Percentiles rank a stretch among this genome's conserved stretches.
Evolutionary conservation across 2,888 invertebrate species (phyloP).

Genomic region (Tridacna crocea): DNA sequence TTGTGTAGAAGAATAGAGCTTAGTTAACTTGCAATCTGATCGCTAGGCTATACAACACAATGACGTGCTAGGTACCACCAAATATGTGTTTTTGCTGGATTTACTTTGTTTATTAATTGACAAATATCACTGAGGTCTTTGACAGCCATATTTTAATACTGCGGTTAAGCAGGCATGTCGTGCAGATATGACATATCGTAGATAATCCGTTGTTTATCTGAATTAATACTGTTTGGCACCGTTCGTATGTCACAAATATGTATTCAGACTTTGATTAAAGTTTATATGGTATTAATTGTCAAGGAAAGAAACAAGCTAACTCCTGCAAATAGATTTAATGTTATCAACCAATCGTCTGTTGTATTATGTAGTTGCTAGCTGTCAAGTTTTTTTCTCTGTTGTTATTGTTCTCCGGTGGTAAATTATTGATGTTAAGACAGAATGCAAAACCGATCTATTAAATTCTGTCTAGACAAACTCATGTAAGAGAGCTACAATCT

Average conservation of each 20-base stretch:
- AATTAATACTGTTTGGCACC: not conserved
- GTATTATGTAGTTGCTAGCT: too few relatives aligned
- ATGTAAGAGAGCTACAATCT: too few relatives aligned
- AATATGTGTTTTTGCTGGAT: constrained; percentile 3
- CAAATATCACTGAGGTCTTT: constrained; percentile 5
- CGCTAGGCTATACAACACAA: not conserved
- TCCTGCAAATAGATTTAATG: too few relatives aligned
- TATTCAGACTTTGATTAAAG: not conserved
- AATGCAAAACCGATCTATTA: too few relatives aligned
- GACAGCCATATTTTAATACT: constrained; percentile 10
- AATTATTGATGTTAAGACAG: too few relatives aligned
- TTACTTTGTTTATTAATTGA: constrained; percentile 10
- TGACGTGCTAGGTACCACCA: constrained; percentile 2
- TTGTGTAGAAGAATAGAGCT: constrained; percentile 4
- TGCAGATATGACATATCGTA: constrained; percentile 7
- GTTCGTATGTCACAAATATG: not conserved
- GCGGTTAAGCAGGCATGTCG: constrained; percentile 14
- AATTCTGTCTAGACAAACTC: too few relatives aligned
- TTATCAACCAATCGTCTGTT: too few relatives aligned
- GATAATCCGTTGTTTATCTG: not conserved
- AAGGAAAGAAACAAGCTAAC: too few relatives aligned
- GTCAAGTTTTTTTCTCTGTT: too few relatives aligned
- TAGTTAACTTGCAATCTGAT: constrained; percentile 17
- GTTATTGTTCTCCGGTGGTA: too few relatives aligned
- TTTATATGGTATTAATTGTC: too few relatives aligned